phyloP scores from a whole-genome alignment of 2,888 invertebrate genomes.

The Osmoderma eremita region DNA sequence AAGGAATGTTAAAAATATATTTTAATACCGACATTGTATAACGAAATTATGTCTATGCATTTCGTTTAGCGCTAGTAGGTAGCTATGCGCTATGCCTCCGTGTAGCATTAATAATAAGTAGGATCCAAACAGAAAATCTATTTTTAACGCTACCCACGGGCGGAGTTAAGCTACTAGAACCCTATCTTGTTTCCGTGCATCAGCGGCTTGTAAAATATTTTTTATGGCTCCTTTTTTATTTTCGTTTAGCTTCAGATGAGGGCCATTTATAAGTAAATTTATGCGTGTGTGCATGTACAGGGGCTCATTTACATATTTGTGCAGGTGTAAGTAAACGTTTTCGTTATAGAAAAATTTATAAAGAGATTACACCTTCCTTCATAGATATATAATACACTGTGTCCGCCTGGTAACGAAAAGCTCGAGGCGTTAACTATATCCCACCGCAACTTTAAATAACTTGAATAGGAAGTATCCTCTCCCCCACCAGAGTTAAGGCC shows the following conservation, averaged over 20 bases:
- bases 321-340: no score
- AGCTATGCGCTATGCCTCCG: background rate
- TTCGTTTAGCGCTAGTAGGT: background rate
- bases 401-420: no score
- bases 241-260: constrained; percentile 20
- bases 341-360: no score
- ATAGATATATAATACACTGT: no score
- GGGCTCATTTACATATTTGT: no score
- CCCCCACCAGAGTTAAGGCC: no score
- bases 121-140: constrained; percentile 2
- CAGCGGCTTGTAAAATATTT: constrained; percentile 28
- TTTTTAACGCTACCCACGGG: background rate
- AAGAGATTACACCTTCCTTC: no score
- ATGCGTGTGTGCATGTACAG: background rate
- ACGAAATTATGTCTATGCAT: background rate
- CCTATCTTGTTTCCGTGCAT: constrained; percentile 32
- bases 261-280: constrained; percentile 27
- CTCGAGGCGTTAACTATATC: no score
- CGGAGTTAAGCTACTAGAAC: background rate
- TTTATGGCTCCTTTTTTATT: constrained; percentile 29
- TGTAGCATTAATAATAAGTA: background rate
- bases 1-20: no score
- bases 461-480: no score
- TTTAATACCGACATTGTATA: background rate
- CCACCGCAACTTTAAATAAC: no score